Base-by-base conservation (phyloP, 2,888 invertebrate species). In the Erebia aethiops region DNA sequence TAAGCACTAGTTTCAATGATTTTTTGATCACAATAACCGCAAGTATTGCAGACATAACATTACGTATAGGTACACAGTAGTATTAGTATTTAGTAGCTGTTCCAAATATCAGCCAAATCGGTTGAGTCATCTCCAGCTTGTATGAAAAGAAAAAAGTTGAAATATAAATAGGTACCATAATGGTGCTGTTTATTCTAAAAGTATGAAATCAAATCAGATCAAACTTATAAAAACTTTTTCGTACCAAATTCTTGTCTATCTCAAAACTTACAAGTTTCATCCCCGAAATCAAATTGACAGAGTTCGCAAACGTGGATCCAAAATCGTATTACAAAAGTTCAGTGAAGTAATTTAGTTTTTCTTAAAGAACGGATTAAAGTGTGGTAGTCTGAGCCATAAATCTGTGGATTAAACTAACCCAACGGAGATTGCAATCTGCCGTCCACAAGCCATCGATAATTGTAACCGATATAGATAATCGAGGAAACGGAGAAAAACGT, bases 391-490 rank as follows among this genome's bases (percentile, higher is more conserved):
- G 78, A 79, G 81, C 89, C 83, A 90, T 92, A 91, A 91, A 91
- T 91, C 89, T 87, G 80, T 83, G 86, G 90, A 89, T 90, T 89
- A 87, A 90, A 87, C 89, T 84, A 86, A 89, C 90, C 87, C 84
- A 89, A 90, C 88, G 83, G 80, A 88, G 91, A 91, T 91, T 87
- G 87, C 87, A 82, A 92, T 91, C 91, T 87, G 75, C 80, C 85
- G 84, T 84, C 84, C 84, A 84, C 86, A 82, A 81, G 82, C 81
- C 78, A 84, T 87, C 87, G 90, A 89, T 91, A 91, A 91, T 90
- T 90, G 90, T 87, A 80, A 83, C 81, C 81, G 87, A 88, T 87
- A 87, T 87, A 85, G 85, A 86, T 87, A 85, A 74, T 86, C 84
- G 81, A 72, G 73, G 74, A 77, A 75, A 74, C 71, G 73, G 76